These are phyloP conservation scores for Alces alces DNA, from an alignment of 2,113 vertebrate species.

Conservation along the genomic window DNA sequence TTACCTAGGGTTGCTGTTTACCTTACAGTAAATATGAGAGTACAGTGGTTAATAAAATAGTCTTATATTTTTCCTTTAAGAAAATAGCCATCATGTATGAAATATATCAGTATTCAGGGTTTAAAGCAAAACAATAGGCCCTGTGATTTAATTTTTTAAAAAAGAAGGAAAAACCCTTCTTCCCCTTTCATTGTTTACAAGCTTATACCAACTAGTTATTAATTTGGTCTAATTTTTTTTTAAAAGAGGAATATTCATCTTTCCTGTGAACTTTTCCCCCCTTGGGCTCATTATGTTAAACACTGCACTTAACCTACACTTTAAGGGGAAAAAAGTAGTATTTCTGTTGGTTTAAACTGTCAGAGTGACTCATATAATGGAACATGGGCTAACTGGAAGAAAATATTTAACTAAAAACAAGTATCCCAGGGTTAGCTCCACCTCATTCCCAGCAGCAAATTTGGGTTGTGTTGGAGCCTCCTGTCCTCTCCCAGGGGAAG, in stretches of 20 bases:
- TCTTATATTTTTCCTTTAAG: constrained; percentile 61
- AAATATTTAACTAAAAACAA: constrained; percentile 25
- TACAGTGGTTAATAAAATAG: constrained; percentile 66
- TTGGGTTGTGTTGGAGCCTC: not conserved
- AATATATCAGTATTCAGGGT: constrained; percentile 25
- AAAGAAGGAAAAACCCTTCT: not conserved
- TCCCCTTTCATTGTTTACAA: constrained; percentile 23
- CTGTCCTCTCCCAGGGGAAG: not conserved
- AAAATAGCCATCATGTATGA: constrained; percentile 52
- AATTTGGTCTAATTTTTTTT: constrained; percentile 25
- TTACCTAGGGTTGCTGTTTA: constrained; percentile 70
- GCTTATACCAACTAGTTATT: constrained; percentile 24
- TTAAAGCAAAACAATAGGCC: constrained; percentile 41
- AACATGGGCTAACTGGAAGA: constrained; percentile 5
- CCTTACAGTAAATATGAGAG: constrained; percentile 69
- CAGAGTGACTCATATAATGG: constrained; percentile 41
- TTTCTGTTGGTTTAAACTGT: constrained; percentile 59
- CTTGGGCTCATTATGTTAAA: constrained; percentile 40
- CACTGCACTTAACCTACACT: constrained; percentile 37
- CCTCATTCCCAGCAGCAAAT: not conserved
- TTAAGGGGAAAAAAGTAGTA: not conserved
- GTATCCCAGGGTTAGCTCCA: not conserved
- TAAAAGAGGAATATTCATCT: not conserved
- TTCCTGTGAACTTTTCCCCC: not conserved
- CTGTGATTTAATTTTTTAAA: not conserved